Conservation (phyloP, 2,113 vertebrate genomes). For the Circaetus gallicus region DNA sequence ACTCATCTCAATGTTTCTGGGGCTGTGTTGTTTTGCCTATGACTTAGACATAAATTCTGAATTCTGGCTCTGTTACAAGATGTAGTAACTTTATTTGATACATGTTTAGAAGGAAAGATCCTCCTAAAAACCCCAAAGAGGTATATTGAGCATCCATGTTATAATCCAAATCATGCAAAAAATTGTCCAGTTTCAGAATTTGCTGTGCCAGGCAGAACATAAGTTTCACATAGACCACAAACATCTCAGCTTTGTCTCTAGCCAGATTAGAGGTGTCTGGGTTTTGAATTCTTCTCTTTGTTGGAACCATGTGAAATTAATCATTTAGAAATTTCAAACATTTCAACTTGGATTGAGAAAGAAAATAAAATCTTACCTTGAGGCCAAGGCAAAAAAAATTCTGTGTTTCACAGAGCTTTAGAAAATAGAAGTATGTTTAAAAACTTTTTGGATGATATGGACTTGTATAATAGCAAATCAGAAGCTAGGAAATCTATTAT, state of each 20-base stretch:
- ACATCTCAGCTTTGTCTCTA: neutral
- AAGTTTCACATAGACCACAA: neutral
- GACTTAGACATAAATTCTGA: neutral
- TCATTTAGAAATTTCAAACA: neutral
- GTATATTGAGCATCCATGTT: neutral
- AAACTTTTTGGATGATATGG: neutral
- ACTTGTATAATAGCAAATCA: neutral
- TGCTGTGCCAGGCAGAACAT: neutral
- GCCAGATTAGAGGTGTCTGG: neutral
- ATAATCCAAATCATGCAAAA: neutral
- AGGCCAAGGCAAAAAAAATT: neutral
- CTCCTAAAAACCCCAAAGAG: accelerated
- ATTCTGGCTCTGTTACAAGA: neutral
- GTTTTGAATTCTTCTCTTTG: neutral
- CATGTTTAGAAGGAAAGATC: neutral
- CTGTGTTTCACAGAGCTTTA: neutral
- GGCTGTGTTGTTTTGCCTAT: neutral
- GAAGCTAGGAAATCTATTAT: slow-evolving; percentile 1
- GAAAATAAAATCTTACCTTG: neutral
- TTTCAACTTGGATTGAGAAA: neutral
- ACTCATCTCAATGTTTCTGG: neutral
- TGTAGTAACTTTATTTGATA: neutral
- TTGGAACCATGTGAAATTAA: neutral
- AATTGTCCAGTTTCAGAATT: neutral
- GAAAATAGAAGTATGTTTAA: neutral